phyloP scores from a whole-genome alignment of 2,113 vertebrate genomes.

The Ahaetulla prasina region DNA sequence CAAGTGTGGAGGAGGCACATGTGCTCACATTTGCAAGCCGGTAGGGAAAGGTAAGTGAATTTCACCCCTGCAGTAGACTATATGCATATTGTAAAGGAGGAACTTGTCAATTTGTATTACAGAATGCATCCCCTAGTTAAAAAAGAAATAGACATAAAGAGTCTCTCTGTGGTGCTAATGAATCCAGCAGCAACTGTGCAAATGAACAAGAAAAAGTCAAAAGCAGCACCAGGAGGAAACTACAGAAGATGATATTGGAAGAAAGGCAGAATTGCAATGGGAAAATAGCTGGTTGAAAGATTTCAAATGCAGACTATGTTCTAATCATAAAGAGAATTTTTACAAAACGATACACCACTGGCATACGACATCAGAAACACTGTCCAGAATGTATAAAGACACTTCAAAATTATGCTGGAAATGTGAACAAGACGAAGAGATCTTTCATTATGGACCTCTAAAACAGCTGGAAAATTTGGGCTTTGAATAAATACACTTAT shows the following conservation, averaged over 20 bases:
- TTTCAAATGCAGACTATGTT: not conserved
- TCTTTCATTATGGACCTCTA: not conserved
- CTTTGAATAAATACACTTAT: not conserved
- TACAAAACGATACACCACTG: not conserved
- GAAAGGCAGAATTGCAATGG: not conserved
- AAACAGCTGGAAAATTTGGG: not conserved
- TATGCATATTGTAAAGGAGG: not conserved
- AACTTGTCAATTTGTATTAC: not conserved
- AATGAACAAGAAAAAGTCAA: not conserved
- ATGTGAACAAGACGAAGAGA: not conserved
- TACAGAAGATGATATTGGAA: not conserved
- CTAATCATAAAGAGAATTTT: not conserved
- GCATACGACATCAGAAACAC: not conserved
- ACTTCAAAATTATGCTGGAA: not conserved
- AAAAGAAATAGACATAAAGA: not conserved
- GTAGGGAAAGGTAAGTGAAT: no score
- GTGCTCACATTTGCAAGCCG: no score
- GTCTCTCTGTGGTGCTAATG: not conserved
- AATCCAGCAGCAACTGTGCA: not conserved
- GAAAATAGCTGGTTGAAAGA: not conserved
- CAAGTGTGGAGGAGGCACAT: no score
- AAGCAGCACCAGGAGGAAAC: not conserved
- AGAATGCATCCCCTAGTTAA: not conserved
- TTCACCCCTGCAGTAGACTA: not conserved
- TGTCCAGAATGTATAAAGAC: not conserved